A percentile compares a stretch with the other conserved stretches of the same genome.
These are phyloP conservation scores for Excalfactoria chinensis DNA, from an alignment of 2,113 vertebrate genomes.

Conservation along the genomic window DNA sequence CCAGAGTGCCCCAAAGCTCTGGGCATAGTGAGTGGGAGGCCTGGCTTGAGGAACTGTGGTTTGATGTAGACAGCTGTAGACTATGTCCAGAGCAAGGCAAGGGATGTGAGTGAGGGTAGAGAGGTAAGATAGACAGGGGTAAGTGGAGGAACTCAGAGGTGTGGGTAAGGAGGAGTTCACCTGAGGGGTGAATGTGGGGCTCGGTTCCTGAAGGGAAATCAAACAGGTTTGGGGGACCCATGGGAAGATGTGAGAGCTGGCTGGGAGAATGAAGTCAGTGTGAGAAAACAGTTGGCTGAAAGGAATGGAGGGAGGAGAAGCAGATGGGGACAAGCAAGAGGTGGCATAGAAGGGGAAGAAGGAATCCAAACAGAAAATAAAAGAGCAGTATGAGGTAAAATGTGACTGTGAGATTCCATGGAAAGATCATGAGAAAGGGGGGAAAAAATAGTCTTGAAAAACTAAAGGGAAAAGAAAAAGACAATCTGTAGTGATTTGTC, in stretches of 20 bases:
- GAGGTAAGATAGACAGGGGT: neutral
- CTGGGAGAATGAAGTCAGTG: neutral
- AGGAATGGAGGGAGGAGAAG: neutral
- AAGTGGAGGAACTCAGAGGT: neutral
- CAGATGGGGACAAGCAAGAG: neutral
- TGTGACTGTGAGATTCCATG: neutral
- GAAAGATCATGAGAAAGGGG: neutral
- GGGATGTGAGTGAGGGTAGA: neutral
- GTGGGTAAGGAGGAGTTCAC: neutral
- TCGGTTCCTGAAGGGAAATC: neutral
- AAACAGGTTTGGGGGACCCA: neutral
- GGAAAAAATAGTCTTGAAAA: neutral
- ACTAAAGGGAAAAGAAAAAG: neutral
- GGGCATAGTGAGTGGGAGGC: fast-evolving
- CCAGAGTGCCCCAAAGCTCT: neutral
- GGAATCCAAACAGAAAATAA: neutral
- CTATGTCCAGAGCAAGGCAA: neutral
- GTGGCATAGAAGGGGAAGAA: neutral
- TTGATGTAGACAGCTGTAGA: neutral
- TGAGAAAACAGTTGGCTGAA: neutral
- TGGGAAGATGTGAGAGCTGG: neutral
- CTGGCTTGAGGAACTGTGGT: neutral
- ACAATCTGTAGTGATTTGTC: neutral
- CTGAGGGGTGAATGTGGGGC: neutral
- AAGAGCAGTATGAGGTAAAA: neutral